Evolutionary conservation across 2,888 invertebrate genomes (phyloP).

Genomic region (Pollenia amentaria): DNA sequence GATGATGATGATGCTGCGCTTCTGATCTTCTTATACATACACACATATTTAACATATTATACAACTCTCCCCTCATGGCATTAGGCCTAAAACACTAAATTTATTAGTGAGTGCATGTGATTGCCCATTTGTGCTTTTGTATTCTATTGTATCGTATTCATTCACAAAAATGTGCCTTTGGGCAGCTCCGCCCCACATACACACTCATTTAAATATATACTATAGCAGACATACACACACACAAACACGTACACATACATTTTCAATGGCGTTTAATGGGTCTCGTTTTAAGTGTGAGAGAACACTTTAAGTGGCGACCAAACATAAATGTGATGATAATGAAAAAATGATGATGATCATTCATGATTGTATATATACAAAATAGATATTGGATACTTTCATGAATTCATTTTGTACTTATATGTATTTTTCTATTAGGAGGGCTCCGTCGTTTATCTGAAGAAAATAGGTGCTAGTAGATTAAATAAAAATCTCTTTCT

Average conservation of each 20-base stretch:
- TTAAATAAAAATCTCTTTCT: too few relatives aligned
- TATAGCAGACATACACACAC: slow-evolving; percentile 29
- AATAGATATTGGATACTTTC: slow-evolving; percentile 1
- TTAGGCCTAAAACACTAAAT: background rate
- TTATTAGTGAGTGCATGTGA: background rate
- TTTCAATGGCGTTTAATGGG: slow-evolving; percentile 71
- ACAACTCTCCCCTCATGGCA: background rate
- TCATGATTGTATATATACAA: slow-evolving; percentile 39
- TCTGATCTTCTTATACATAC: slow-evolving; percentile 7
- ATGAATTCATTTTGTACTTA: background rate
- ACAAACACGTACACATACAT: slow-evolving; percentile 62
- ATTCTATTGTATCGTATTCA: slow-evolving; percentile 76
- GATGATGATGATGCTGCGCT: slow-evolving; percentile 37
- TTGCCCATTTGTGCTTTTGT: background rate
- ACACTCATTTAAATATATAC: slow-evolving; percentile 35
- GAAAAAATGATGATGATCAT: slow-evolving; percentile 36
- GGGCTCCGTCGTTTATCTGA: too few relatives aligned
- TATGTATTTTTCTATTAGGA: background rate
- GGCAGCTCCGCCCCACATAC: slow-evolving; percentile 82
- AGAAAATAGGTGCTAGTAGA: too few relatives aligned
- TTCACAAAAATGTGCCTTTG: slow-evolving; percentile 82
- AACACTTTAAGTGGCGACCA: slow-evolving; percentile 64
- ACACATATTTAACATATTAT: background rate
- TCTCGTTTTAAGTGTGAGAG: slow-evolving; percentile 69
- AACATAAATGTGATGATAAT: slow-evolving; percentile 53